Percentiles rank a stretch among this genome's conserved stretches.
Evolutionary conservation across 2,113 vertebrate genomes (phyloP).

Genomic region (Carassius carassius): DNA sequence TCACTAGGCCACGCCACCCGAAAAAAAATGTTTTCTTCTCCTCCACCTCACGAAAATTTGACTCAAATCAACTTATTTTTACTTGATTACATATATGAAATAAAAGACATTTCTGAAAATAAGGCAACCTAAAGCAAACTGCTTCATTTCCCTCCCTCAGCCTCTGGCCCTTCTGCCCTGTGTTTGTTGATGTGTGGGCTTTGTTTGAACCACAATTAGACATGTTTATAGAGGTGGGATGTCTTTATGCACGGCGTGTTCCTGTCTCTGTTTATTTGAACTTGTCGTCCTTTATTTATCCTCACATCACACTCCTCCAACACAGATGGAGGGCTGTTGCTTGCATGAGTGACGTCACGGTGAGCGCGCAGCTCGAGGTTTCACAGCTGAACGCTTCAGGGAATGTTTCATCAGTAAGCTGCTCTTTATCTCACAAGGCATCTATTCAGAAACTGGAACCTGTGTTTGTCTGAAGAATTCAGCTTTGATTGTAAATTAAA

Average conservation of each 20-base stretch:
- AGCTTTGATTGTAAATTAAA: neutral
- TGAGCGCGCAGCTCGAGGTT: neutral
- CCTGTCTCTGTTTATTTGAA: constrained; percentile 54
- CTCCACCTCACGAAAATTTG: neutral
- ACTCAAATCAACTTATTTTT: neutral
- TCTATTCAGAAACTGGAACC: constrained; percentile 1
- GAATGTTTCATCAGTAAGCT: neutral
- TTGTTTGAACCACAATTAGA: constrained; percentile 47
- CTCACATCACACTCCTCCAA: constrained; percentile 41
- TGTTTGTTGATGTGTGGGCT: constrained; percentile 51
- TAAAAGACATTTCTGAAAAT: neutral
- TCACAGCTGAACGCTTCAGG: constrained; percentile 6
- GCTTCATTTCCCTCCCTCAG: neutral
- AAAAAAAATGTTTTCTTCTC: neutral
- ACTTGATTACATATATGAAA: neutral
- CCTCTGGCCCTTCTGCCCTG: neutral
- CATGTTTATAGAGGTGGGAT: constrained; percentile 46
- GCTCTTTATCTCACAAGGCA: neutral
- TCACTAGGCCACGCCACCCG: neutral
- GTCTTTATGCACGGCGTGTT: constrained; percentile 40
- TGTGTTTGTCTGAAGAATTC: neutral
- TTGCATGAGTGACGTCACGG: constrained; percentile 3
- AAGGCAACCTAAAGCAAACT: constrained; percentile 24
- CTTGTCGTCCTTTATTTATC: constrained; percentile 49
- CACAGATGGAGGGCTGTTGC: constrained; percentile 40